These are phyloP conservation scores for Elgaria multicarinata DNA, from an alignment of 2,113 vertebrate genomes.

Conservation along the genomic window DNA sequence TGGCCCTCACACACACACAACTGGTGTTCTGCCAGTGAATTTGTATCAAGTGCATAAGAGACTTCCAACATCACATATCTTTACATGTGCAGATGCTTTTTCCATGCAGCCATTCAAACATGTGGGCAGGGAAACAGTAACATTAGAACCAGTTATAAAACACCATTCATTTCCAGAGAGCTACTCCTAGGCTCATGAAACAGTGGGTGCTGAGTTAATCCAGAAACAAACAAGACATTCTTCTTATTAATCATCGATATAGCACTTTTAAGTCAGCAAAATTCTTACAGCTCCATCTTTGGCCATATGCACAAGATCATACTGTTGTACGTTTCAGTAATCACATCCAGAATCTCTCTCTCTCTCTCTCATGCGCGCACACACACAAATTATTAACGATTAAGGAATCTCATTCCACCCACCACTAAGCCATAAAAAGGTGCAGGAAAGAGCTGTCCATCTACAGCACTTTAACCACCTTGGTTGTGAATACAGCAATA, in stretches of 20 bases:
- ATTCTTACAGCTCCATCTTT: neutral
- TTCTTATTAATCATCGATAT: neutral
- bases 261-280: neutral
- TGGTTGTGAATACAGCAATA: neutral
- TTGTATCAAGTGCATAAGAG: neutral
- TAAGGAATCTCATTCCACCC: neutral
- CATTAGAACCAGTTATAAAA: neutral
- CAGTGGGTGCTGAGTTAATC: neutral
- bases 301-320: neutral
- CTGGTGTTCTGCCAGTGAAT: neutral
- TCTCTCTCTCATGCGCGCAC: too few species aligned
- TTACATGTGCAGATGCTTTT: neutral
- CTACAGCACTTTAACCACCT: neutral
- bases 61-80: neutral
- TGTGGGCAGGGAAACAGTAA: neutral
- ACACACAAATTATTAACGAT: neutral
- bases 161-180: too few species aligned
- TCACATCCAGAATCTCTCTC: neutral
- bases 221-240: neutral
- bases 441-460: neutral
- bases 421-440: neutral
- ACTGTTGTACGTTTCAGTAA: neutral
- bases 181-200: neutral
- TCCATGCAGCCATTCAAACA: neutral
- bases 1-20: neutral